Percentiles rank a stretch among this genome's conserved stretches.
phyloP scores from a whole-genome alignment of 2,797 vertebrate species.

The Coendou prehensilis region DNA sequence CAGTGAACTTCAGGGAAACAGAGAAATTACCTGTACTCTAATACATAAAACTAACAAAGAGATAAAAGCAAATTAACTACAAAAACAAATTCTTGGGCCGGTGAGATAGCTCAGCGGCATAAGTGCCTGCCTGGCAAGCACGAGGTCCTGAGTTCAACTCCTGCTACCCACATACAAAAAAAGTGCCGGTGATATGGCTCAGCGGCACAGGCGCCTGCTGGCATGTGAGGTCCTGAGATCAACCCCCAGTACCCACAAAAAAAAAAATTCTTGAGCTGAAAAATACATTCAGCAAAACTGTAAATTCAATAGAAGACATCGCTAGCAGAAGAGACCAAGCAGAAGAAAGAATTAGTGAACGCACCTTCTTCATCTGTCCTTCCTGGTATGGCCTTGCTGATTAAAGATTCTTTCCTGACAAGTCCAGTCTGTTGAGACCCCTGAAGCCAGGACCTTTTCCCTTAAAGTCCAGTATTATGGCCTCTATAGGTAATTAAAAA shows the following conservation, averaged over 20 bases:
- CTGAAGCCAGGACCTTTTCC: neutral
- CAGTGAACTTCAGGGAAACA: neutral
- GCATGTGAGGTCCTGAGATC: too few species aligned
- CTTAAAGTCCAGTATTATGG: neutral
- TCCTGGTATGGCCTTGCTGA: neutral
- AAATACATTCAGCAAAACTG: neutral
- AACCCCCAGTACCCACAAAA: neutral
- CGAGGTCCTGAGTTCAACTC: too few species aligned
- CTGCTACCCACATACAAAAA: too few species aligned
- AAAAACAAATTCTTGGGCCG: neutral
- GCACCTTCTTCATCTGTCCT: neutral
- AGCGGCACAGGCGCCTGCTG: too few species aligned
- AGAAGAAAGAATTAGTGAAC: neutral
- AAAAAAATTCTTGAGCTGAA: neutral
- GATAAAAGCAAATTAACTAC: neutral
- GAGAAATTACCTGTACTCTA: neutral
- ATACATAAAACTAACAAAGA: neutral
- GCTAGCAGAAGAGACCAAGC: too few species aligned
- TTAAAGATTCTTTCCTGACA: neutral
- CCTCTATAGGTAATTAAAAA: neutral
- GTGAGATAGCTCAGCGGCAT: too few species aligned
- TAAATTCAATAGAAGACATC: neutral
- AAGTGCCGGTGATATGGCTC: too few species aligned
- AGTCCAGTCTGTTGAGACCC: neutral
- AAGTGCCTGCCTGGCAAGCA: too few species aligned